Conservation (phyloP, 2,888 invertebrate genomes). For the Frankliniella intonsa region DNA sequence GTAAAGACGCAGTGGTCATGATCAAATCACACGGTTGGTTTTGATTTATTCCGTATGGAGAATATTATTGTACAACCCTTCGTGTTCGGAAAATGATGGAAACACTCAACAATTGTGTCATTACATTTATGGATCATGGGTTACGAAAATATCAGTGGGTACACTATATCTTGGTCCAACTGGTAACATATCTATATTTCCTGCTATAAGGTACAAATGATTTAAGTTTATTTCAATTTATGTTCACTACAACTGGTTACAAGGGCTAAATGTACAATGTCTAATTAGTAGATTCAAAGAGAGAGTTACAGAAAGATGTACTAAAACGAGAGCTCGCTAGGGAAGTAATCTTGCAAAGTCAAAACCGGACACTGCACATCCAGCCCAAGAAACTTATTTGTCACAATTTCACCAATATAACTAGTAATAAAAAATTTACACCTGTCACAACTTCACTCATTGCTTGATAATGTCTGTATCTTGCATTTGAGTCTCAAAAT, state of each 20-base stretch:
- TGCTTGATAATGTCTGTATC: too few relatives aligned
- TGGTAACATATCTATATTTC: not conserved
- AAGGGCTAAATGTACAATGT: constrained; percentile 19
- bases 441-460: not conserved
- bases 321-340: not conserved
- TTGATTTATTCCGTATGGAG: too few relatives aligned
- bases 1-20: too few relatives aligned
- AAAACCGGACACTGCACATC: constrained; percentile 9
- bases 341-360: not conserved
- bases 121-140: not conserved
- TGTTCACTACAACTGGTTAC: not conserved
- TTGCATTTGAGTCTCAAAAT: not conserved
- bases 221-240: not conserved
- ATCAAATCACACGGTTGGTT: too few relatives aligned
- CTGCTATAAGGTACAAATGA: not conserved
- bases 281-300: not conserved
- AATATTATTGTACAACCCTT: too few relatives aligned
- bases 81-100: too few relatives aligned
- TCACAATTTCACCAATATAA: not conserved
- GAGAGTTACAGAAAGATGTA: not conserved
- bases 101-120: not conserved
- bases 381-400: constrained; percentile 2
- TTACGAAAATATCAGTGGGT: constrained; percentile 15
- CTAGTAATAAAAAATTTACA: not conserved
- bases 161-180: not conserved